Percentiles rank a stretch among this genome's conserved stretches.
Evolutionary conservation across 2,113 vertebrate genomes (phyloP).

Genomic region (Zosterops borbonicus): DNA sequence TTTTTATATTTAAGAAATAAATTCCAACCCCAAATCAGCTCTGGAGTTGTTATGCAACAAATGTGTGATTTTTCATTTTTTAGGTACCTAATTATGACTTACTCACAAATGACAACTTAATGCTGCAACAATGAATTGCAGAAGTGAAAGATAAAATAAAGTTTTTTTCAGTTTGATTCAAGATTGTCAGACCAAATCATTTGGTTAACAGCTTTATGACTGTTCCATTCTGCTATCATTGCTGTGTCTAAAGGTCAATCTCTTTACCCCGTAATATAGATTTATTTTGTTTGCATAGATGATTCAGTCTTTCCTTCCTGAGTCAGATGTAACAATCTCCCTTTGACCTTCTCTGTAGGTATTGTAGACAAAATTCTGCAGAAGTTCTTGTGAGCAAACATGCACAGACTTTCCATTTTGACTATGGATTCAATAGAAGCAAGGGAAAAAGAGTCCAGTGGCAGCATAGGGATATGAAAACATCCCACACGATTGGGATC

Average conservation of each 20-base stretch:
- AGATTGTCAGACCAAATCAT: background rate
- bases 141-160: background rate
- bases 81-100: background rate
- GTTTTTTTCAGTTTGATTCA: fast-evolving
- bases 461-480: background rate
- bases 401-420: constrained; percentile 27
- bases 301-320: constrained; percentile 47
- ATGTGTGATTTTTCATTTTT: background rate
- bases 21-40: background rate
- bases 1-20: background rate
- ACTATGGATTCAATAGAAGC: background rate
- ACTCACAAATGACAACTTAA: background rate
- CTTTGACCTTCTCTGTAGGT: constrained; percentile 39
- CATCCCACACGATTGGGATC: background rate
- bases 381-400: background rate
- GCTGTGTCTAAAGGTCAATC: constrained; percentile 46
- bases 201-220: constrained; percentile 23
- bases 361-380: constrained; percentile 25
- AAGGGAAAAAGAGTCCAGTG: background rate
- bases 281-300: constrained; percentile 40
- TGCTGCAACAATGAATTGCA: background rate
- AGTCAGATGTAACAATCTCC: constrained; percentile 8
- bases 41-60: background rate
- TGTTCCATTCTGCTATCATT: background rate
- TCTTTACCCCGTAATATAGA: constrained; percentile 8